These are phyloP conservation scores for Propithecus deckenii DNA, from an alignment of 2,797 vertebrate genomes.

Conservation along the genomic window DNA sequence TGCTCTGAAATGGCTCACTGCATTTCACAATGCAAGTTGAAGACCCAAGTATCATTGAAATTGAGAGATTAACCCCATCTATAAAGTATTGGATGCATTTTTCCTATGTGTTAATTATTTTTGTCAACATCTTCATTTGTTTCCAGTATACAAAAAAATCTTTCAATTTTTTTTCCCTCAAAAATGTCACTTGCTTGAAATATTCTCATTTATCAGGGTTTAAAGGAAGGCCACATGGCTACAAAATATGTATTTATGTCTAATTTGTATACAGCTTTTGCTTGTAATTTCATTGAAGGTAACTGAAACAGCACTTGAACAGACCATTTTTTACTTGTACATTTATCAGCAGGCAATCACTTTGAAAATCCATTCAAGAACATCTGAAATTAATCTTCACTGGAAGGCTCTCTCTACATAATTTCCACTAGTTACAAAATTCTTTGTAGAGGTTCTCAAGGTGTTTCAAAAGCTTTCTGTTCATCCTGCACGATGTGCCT, in stretches of 20 bases:
- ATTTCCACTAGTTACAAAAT: slow-evolving; percentile 25
- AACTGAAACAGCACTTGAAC: neutral
- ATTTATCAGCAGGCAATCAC: slow-evolving; percentile 7
- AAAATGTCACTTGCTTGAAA: neutral
- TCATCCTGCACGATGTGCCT: neutral
- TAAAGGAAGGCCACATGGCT: neutral
- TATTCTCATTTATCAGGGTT: neutral
- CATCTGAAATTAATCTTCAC: slow-evolving; percentile 34
- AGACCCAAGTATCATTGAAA: neutral
- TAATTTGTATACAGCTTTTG: neutral
- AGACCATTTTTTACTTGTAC: neutral
- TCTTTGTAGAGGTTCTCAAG: neutral
- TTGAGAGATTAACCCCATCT: neutral
- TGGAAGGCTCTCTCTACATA: neutral
- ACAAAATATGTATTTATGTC: neutral
- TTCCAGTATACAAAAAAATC: neutral
- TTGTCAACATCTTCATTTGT: slow-evolving; percentile 10
- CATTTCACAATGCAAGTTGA: slow-evolving; percentile 39
- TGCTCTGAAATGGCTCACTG: neutral
- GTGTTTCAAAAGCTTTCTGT: slow-evolving; percentile 24
- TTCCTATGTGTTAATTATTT: neutral
- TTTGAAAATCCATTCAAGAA: slow-evolving; percentile 23
- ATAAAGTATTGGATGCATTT: neutral
- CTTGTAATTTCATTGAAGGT: neutral
- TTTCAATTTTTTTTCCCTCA: neutral